Evolutionary conservation across 2,113 vertebrate genomes (phyloP).

Genomic region (Lophotis ruficrista): DNA sequence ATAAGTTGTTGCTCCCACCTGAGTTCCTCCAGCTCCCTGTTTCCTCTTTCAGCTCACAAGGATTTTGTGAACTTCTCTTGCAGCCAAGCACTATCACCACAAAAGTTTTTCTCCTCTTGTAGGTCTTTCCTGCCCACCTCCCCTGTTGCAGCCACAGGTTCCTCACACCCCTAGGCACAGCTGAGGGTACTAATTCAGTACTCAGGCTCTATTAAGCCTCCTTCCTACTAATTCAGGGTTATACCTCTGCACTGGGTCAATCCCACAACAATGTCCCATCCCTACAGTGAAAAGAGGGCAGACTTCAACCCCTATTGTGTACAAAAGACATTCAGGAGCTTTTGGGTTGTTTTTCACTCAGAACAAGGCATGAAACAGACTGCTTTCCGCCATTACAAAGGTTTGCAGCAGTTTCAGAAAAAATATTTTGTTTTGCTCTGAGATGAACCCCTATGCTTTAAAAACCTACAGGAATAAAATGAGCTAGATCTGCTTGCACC

Average conservation of each 20-base stretch:
- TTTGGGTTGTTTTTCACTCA: not conserved
- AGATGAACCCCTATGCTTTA: not conserved
- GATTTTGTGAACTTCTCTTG: not conserved
- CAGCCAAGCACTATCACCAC: not conserved
- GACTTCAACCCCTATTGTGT: not conserved
- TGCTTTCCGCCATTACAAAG: not conserved
- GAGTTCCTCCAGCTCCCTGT: not conserved
- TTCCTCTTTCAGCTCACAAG: rapidly evolving
- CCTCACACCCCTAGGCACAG: not conserved
- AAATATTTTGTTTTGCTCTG: not conserved
- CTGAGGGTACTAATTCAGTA: not conserved
- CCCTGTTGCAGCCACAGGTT: not conserved
- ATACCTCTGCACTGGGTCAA: not conserved
- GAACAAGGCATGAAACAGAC: not conserved
- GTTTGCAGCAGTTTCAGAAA: not conserved
- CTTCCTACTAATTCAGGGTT: not conserved
- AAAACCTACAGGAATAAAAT: not conserved
- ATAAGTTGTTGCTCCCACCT: not conserved
- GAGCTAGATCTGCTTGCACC: not conserved
- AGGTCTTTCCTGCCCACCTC: not conserved
- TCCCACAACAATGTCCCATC: not conserved
- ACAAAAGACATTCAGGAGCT: not conserved
- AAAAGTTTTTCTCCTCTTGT: not conserved
- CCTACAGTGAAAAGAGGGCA: not conserved
- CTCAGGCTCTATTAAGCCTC: not conserved